Percentiles rank a stretch among this genome's conserved stretches.
Evolutionary conservation across 53 echinoderm and acorn worm species (phyloP).

Genomic region (Stichopus horrens): DNA sequence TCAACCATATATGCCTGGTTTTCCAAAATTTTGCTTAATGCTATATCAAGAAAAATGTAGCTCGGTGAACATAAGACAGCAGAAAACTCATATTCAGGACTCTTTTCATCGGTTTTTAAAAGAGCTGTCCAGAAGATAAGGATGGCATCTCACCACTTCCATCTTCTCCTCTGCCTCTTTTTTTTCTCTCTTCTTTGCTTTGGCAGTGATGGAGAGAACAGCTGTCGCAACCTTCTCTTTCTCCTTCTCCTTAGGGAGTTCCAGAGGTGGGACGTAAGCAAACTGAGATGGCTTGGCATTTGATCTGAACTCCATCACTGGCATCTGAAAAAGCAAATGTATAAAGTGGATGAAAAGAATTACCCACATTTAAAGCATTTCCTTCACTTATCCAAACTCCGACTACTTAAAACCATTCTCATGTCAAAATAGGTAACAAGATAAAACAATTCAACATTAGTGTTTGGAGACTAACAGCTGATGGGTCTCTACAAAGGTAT

Average conservation of each 20-base stretch:
- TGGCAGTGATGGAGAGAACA: conserved; percentile 94
- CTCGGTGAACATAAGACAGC: too few relatives aligned
- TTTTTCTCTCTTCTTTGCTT: conserved; percentile 93
- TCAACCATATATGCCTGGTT: too few relatives aligned
- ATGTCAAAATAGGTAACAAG: background rate
- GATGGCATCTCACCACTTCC: conserved; percentile 76
- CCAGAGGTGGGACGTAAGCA: conserved; percentile 94
- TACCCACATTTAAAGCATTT: background rate
- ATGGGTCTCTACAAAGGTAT: too few relatives aligned
- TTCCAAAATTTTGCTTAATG: background rate
- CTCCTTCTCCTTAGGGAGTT: conserved; percentile 94
- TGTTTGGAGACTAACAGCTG: too few relatives aligned
- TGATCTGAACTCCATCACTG: conserved; percentile 86
- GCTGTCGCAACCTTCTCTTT: conserved; percentile 98
- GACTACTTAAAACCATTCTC: background rate
- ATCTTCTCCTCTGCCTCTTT: conserved; percentile 95
- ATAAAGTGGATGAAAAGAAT: conserved; percentile 7
- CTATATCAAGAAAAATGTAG: too few relatives aligned
- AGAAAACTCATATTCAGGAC: too few relatives aligned
- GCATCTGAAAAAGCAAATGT: conserved; percentile 68
- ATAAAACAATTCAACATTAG: too few relatives aligned
- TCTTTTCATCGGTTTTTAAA: too few relatives aligned
- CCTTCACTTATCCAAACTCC: too few relatives aligned
- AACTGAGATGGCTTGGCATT: conserved; percentile 94
- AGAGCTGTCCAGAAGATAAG: too few relatives aligned